These are phyloP conservation scores for Brachionus rotundiformis DNA, from an alignment of 1,140 invertebrate species.

Conservation along the genomic window DNA sequence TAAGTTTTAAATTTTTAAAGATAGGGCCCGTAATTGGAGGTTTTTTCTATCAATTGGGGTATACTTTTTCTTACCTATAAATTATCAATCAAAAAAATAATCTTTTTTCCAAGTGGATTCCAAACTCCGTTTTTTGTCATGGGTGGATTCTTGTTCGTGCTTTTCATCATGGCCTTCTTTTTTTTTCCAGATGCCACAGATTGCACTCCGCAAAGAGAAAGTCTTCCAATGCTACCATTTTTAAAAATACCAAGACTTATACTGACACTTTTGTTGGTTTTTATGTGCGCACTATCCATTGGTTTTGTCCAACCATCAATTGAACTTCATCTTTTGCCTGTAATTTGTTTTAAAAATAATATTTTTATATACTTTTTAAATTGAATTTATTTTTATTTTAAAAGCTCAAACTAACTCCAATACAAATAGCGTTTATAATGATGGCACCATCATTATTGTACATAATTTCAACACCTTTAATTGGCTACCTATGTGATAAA, in stretches of 20 bases:
- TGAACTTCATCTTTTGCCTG: slow-evolving; percentile 34
- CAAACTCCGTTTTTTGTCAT: slow-evolving; percentile 38
- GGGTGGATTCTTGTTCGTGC: slow-evolving; percentile 29
- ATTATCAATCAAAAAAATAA: neutral
- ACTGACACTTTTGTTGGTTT: neutral
- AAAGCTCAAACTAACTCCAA: slow-evolving; percentile 10
- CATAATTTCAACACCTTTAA: slow-evolving; percentile 35
- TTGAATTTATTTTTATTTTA: neutral
- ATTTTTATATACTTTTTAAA: no score
- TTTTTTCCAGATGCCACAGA: slow-evolving; percentile 14
- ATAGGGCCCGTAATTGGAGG: slow-evolving; percentile 48
- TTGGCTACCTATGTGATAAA: slow-evolving; percentile 31
- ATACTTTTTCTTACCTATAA: neutral
- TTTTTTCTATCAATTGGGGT: slow-evolving; percentile 46
- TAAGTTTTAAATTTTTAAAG: neutral
- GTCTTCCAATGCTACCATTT: slow-evolving; percentile 20
- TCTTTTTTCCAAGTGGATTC: slow-evolving; percentile 36
- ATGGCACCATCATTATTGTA: slow-evolving; percentile 18
- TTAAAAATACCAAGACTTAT: slow-evolving; percentile 45
- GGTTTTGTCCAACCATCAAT: slow-evolving; percentile 48
- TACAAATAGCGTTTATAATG: slow-evolving; percentile 26
- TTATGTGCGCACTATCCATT: slow-evolving; percentile 28
- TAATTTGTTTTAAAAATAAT: no score
- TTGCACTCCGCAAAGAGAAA: neutral
- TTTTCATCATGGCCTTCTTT: slow-evolving; percentile 12